phyloP scores from a whole-genome alignment of 2,888 invertebrate genomes.

The Sthenelais limicola region DNA sequence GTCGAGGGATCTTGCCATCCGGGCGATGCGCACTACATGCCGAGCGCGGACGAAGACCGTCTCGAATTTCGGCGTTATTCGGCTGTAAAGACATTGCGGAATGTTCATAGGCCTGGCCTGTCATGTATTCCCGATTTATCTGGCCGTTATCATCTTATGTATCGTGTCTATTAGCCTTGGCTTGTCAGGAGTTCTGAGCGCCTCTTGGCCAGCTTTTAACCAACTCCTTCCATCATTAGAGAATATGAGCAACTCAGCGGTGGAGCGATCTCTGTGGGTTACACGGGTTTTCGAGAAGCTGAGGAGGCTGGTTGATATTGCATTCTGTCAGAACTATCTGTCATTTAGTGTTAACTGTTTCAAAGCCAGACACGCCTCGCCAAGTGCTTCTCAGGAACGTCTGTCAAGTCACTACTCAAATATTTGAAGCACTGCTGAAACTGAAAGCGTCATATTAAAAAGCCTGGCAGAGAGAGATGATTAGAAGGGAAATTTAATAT shows the following conservation, averaged over 20 bases:
- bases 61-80: conserved; percentile 29
- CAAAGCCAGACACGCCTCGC: too few species aligned
- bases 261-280: neutral
- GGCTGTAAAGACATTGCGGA: conserved; percentile 7
- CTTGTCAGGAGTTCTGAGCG: neutral
- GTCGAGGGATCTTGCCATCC: conserved; percentile 28
- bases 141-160: conserved; percentile 23
- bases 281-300: too few species aligned
- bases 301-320: conserved; percentile 33
- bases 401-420: too few species aligned
- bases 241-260: neutral
- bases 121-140: conserved; percentile 29
- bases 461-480: too few species aligned
- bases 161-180: conserved; percentile 26
- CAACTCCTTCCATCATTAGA: neutral
- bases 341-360: conserved; percentile 11
- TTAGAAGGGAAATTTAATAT: too few species aligned
- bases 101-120: conserved; percentile 24
- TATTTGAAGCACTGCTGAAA: too few species aligned
- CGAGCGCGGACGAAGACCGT: conserved; percentile 22
- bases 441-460: too few species aligned
- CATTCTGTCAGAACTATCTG: conserved; percentile 3
- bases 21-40: conserved; percentile 27
- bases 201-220: neutral
- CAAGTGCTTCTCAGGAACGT: too few species aligned